Evolutionary conservation across 2,113 vertebrate species (phyloP).

Genomic region (Mesitornis unicolor): DNA sequence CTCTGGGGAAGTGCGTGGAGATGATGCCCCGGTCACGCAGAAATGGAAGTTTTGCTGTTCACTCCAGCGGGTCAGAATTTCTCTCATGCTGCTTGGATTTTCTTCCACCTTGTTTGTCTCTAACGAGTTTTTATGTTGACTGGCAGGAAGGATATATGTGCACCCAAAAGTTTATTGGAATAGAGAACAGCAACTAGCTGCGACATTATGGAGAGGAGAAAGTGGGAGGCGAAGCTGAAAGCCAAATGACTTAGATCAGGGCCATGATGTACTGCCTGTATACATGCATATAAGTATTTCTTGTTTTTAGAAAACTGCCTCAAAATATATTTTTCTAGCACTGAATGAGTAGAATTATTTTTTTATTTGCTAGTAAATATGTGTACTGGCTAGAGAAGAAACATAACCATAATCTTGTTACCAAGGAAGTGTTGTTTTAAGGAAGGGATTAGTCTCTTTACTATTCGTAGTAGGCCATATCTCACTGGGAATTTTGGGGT

Average conservation of each 20-base stretch:
- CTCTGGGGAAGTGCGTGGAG: neutral
- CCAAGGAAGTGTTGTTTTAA: neutral
- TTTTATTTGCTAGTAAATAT: neutral
- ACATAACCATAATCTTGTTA: neutral
- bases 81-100: neutral
- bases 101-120: neutral
- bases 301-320: neutral
- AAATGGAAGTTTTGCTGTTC: neutral
- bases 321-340: neutral
- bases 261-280: neutral
- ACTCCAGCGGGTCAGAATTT: neutral
- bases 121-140: neutral
- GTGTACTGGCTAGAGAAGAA: neutral
- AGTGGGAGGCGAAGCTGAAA: neutral
- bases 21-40: fast-evolving
- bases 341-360: neutral
- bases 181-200: neutral
- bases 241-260: neutral
- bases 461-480: neutral
- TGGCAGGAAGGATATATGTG: neutral
- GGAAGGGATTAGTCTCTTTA: neutral
- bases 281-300: neutral
- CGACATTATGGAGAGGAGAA: neutral
- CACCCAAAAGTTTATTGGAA: neutral
- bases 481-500: neutral